phyloP scores from a whole-genome alignment of 2,797 vertebrate genomes.

The Sarcoramphus papa region DNA sequence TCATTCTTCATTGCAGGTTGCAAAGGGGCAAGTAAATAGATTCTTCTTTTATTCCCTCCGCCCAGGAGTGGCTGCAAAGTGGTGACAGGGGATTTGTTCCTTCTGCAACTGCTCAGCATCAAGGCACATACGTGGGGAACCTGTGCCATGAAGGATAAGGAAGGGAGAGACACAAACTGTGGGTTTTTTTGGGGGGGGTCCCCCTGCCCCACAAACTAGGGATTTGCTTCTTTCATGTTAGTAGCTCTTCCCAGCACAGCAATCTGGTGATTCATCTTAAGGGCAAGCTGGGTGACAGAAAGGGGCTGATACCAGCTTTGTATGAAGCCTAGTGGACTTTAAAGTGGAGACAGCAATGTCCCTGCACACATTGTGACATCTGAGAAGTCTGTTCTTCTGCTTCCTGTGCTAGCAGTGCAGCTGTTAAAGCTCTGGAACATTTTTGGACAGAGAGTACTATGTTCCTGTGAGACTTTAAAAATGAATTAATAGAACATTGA shows the following conservation, averaged over 20 bases:
- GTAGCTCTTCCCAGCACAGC: background rate
- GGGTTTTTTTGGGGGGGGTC: fast-evolving
- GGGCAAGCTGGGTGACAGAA: background rate
- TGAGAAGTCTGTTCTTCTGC: background rate
- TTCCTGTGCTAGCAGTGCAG: background rate
- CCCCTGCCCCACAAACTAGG: background rate
- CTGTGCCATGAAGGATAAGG: background rate
- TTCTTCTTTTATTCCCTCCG: background rate
- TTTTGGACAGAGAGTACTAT: constrained; percentile 11
- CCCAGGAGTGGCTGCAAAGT: background rate
- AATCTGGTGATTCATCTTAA: background rate
- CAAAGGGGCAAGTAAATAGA: background rate
- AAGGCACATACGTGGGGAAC: fast-evolving
- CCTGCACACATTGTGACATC: background rate
- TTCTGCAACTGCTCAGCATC: background rate
- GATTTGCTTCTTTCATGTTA: background rate
- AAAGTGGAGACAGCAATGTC: background rate
- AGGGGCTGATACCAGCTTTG: background rate
- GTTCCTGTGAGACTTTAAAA: constrained; percentile 37
- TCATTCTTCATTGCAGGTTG: background rate
- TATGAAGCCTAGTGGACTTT: background rate
- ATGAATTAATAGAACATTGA: constrained; percentile 53
- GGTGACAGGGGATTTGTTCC: background rate
- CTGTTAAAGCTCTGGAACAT: constrained; percentile 37
- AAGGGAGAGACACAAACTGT: background rate